phyloP scores from a whole-genome alignment of 1,140 invertebrate species.

The Oryzaephilus surinamensis region DNA sequence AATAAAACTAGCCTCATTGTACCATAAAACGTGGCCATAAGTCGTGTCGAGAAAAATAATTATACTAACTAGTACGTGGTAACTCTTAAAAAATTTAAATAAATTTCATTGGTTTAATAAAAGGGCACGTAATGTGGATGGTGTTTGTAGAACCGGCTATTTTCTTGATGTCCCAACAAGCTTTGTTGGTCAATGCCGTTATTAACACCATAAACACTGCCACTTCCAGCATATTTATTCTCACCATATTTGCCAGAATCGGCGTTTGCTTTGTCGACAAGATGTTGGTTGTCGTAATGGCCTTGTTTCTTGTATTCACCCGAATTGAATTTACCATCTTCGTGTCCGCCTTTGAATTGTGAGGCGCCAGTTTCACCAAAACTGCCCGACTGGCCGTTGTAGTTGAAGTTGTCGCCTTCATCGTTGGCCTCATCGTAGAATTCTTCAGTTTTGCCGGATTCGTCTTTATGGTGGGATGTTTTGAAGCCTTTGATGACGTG shows the following conservation, averaged over 20 bases:
- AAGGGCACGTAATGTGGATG: conserved; percentile 25
- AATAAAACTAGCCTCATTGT: too few species aligned
- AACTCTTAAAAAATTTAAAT: neutral
- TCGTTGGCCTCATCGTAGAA: conserved; percentile 57
- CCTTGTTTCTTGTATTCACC: conserved; percentile 44
- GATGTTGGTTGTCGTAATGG: conserved; percentile 41
- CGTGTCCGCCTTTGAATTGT: conserved; percentile 45
- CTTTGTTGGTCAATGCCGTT: conserved; percentile 46
- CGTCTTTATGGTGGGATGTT: conserved; percentile 53
- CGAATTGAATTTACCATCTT: conserved; percentile 42
- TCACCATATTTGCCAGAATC: conserved; percentile 46
- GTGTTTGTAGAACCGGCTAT: conserved; percentile 36
- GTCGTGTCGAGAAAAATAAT: conserved; percentile 7
- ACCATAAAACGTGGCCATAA: conserved; percentile 2
- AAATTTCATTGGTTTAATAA: conserved; percentile 2
- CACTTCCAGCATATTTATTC: conserved; percentile 42
- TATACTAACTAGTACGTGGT: neutral
- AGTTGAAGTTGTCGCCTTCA: conserved; percentile 44
- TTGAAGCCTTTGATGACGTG: conserved; percentile 54
- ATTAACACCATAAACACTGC: conserved; percentile 42
- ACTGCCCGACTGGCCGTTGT: conserved; percentile 37
- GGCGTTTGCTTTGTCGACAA: conserved; percentile 41
- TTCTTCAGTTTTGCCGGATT: conserved; percentile 51
- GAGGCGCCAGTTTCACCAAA: conserved; percentile 43
- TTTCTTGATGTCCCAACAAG: conserved; percentile 45